phyloP scores from a whole-genome alignment of 2,113 vertebrate species.

The Myocastor coypus region DNA sequence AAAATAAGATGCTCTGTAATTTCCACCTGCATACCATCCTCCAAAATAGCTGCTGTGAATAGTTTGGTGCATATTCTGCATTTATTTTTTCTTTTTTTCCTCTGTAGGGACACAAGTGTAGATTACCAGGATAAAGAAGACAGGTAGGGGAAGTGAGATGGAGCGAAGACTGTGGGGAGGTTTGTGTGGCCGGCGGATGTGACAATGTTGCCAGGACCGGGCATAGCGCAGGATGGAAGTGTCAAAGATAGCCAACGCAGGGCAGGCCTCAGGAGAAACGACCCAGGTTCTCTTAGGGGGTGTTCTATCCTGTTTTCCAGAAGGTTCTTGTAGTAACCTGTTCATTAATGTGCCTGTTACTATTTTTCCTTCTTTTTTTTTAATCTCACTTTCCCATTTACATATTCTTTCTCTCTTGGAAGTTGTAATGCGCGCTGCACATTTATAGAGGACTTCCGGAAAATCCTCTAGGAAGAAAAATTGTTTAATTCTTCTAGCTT shows the following conservation, averaged over 20 bases:
- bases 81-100: neutral
- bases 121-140: neutral
- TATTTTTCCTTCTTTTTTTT: neutral
- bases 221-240: neutral
- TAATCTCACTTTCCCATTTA: neutral
- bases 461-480: neutral
- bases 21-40: neutral
- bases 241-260: neutral
- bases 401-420: neutral
- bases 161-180: neutral
- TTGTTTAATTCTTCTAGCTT: neutral
- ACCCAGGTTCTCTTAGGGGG: neutral
- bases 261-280: neutral
- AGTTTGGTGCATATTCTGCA: neutral
- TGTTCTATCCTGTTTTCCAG: neutral
- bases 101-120: neutral
- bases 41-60: neutral
- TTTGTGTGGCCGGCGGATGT: neutral
- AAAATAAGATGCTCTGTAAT: conserved; percentile 20
- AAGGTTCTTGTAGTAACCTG: neutral
- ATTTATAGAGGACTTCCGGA: neutral
- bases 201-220: neutral
- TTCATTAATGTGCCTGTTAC: neutral
- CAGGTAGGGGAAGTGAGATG: neutral
- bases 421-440: neutral